Percentiles rank a stretch among this genome's conserved stretches.
phyloP scores from a whole-genome alignment of 2,113 vertebrate species.

The Myotis lucifugus region DNA sequence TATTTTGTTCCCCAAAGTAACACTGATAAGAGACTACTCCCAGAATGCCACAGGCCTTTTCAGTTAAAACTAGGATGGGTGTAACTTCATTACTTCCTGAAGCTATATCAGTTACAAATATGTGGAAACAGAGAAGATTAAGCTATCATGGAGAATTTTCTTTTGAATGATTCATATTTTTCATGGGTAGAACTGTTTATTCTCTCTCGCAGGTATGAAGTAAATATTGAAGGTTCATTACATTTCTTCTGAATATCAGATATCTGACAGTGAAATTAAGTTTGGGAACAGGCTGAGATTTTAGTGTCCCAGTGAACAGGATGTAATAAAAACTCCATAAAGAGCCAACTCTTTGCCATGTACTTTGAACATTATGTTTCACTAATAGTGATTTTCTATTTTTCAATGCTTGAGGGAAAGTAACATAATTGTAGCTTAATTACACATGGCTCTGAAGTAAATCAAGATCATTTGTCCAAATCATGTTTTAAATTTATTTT shows the following conservation, averaged over 20 bases:
- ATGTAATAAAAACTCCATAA: slow-evolving; percentile 70
- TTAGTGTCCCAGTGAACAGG: slow-evolving; percentile 61
- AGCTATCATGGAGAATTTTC: slow-evolving; percentile 64
- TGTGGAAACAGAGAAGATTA: slow-evolving; percentile 76
- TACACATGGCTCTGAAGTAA: not conserved
- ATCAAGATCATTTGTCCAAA: not conserved
- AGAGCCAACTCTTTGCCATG: slow-evolving; percentile 33
- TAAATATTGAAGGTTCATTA: slow-evolving; percentile 54
- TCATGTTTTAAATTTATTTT: not conserved
- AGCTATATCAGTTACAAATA: slow-evolving; percentile 68
- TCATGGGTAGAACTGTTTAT: slow-evolving; percentile 41
- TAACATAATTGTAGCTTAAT: slow-evolving; percentile 43
- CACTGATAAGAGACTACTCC: slow-evolving; percentile 56
- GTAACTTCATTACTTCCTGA: slow-evolving; percentile 74
- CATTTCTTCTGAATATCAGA: slow-evolving; percentile 54
- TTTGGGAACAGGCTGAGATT: slow-evolving; percentile 72
- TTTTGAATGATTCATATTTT: slow-evolving; percentile 73
- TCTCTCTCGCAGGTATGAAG: slow-evolving; percentile 30
- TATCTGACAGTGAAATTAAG: slow-evolving; percentile 54
- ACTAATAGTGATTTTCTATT: slow-evolving; percentile 42
- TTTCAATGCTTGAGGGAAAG: slow-evolving; percentile 48
- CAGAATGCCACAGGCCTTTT: slow-evolving; percentile 35
- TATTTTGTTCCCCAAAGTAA: slow-evolving; percentile 48
- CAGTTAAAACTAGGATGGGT: slow-evolving; percentile 68
- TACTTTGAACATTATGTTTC: slow-evolving; percentile 55